Conservation (phyloP, 2,113 vertebrate genomes). For the Melanerpes aurifrons region DNA sequence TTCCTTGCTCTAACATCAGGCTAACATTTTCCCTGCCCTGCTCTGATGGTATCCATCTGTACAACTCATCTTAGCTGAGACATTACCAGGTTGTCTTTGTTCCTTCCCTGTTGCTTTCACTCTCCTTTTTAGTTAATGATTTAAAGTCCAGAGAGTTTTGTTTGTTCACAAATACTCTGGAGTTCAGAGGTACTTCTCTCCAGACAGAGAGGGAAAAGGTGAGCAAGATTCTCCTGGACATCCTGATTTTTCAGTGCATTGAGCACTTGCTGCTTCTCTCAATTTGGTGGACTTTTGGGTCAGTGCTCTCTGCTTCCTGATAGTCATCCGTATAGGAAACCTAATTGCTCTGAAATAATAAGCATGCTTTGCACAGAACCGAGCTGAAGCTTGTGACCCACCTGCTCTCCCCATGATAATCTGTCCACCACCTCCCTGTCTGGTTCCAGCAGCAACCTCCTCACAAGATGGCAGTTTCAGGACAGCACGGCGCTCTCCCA, state of each 20-base stretch:
- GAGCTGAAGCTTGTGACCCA: background rate
- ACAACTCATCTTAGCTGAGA: background rate
- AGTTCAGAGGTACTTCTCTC: background rate
- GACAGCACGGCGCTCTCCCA: background rate
- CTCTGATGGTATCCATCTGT: background rate
- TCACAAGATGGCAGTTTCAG: background rate
- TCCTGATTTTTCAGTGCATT: background rate
- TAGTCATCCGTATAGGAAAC: background rate
- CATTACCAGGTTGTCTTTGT: no score
- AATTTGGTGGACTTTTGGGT: background rate
- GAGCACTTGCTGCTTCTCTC: background rate
- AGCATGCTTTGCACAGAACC: background rate
- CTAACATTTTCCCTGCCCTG: background rate
- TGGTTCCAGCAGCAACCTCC: background rate
- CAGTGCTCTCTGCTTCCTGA: background rate
- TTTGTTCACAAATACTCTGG: background rate
- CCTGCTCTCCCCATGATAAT: rapidly evolving
- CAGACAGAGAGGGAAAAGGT: no score
- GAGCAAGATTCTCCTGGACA: background rate
- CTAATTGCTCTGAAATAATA: background rate
- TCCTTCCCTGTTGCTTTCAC: background rate
- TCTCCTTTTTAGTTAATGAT: background rate
- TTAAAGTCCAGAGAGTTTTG: background rate
- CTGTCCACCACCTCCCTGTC: background rate
- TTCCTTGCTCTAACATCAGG: background rate